These are phyloP conservation scores for Poeciliopsis turneri DNA, from an alignment of 2,797 vertebrate genomes.

Conservation along the genomic window DNA sequence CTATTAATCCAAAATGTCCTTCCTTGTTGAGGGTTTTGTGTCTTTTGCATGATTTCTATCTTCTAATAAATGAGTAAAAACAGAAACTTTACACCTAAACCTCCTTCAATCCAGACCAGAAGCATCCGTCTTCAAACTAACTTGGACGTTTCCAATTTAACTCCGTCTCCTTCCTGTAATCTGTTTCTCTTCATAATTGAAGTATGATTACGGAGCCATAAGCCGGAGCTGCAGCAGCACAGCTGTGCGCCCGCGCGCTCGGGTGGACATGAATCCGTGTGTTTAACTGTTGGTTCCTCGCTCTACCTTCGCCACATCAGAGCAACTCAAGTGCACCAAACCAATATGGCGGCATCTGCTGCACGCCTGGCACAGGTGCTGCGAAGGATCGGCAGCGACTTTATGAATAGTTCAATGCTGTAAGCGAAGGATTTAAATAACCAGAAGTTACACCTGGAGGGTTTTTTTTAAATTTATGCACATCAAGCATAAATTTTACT, in stretches of 20 bases:
- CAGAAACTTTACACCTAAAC: background rate
- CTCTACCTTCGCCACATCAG: conserved; percentile 82
- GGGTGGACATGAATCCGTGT: conserved; percentile 74
- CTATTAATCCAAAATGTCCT: background rate
- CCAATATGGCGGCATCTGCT: conserved; percentile 93
- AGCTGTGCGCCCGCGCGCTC: conserved; percentile 72
- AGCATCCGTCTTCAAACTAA: background rate
- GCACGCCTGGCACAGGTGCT: conserved; percentile 84
- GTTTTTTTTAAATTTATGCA: background rate
- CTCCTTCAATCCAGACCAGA: background rate
- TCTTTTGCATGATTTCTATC: background rate
- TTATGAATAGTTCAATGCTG: conserved; percentile 19
- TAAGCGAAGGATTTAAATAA: background rate
- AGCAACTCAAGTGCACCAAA: conserved; percentile 89
- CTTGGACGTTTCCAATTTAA: conserved; percentile 56
- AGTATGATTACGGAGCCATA: conserved; percentile 78
- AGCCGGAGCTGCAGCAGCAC: conserved; percentile 66
- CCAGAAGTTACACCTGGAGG: background rate
- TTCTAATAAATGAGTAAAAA: background rate
- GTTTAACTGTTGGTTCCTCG: conserved; percentile 80
- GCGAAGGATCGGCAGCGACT: conserved; percentile 1
- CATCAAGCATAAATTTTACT: background rate
- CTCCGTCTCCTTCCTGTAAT: conserved; percentile 64
- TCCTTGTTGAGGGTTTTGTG: background rate
- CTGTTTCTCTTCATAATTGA: conserved; percentile 73